These are phyloP conservation scores for Myanophis thanlyinensis DNA, from an alignment of 2,113 vertebrate genomes.

Conservation along the genomic window DNA sequence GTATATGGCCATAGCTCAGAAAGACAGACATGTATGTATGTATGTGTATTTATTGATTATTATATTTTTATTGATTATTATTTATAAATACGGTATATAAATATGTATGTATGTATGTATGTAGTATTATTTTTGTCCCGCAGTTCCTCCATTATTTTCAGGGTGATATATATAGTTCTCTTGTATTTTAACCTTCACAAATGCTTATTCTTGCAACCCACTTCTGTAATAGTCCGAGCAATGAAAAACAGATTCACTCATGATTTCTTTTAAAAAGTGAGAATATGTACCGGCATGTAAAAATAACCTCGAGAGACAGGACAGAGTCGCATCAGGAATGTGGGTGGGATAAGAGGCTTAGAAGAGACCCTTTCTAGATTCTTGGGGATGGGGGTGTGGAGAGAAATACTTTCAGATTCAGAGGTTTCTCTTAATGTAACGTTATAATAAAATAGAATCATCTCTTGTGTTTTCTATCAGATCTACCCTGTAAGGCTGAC, in stretches of 20 bases:
- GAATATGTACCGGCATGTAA: not conserved
- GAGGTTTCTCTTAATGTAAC: not conserved
- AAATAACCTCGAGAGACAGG: not conserved
- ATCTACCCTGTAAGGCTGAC: not conserved
- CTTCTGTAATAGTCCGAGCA: not conserved
- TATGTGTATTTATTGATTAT: too few relatives aligned
- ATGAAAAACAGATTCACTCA: not conserved
- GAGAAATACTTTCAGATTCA: not conserved
- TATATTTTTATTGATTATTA: too few relatives aligned
- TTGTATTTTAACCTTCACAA: not conserved
- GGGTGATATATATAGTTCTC: not conserved
- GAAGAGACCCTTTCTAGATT: not conserved
- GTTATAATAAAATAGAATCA: not conserved
- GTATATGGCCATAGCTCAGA: not conserved
- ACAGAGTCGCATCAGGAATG: not conserved
- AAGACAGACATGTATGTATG: not conserved
- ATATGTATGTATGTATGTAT: too few relatives aligned
- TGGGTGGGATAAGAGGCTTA: not conserved
- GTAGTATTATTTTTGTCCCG: not conserved
- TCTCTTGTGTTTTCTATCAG: not conserved
- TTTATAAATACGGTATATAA: too few relatives aligned
- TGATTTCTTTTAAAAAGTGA: not conserved
- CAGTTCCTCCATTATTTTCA: not conserved
- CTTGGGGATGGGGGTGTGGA: not conserved
- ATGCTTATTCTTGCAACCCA: not conserved